Evolutionary conservation across 2,797 vertebrate species (phyloP), one percentile per base, ranked within the genome.

Genomic region (Lepus oiostolus): DNA sequence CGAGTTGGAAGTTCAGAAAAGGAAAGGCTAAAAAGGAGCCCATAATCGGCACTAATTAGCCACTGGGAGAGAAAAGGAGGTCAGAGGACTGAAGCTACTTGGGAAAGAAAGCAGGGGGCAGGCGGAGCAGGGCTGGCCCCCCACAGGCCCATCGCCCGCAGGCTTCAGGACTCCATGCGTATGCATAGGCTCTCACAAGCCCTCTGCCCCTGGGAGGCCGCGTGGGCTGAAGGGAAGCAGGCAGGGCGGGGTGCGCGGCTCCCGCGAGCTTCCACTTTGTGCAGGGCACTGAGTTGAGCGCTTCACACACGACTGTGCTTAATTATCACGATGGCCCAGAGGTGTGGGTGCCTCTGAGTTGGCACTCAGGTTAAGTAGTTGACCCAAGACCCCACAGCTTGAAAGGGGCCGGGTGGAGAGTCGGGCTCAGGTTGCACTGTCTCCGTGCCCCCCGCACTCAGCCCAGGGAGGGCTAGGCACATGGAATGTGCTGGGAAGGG

Each of bases 1-100:
- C 95, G 90, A 86, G 14, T 91, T 94, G 90, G 93, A 96, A 96
- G 93, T 91, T 96, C 96, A 96, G 96, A 97, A 97, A 97, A 97
- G 94, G 96, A 97, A 97, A 97, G 88, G 42, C 97, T 97, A 97
- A 97, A 96, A 96, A 92, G 95, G 95, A 96, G 88, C 86, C 95
- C 91, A 95, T 95, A 97, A 96, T 97, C 0, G 84, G 95, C 95
- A 87, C 85, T 97, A 95, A 97, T 97, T 91, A 97, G 90, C 93
- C 80, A 80, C 28, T 70, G 85, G 28, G 52, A 96, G 87, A 80
- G 79, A 67, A 97, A 97, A 97, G 67, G 93, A 97, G 96, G 97
- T 96, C 97, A 97, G 90, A 96, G 72, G 80, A 91, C 67, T 19
- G 82, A 38, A 42, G 74, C 80, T 88, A 60, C 90, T 96, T 88